Base-by-base conservation (phyloP, 53 echinoderm and acorn worm genomes). In the Arbacia lixula region DNA sequence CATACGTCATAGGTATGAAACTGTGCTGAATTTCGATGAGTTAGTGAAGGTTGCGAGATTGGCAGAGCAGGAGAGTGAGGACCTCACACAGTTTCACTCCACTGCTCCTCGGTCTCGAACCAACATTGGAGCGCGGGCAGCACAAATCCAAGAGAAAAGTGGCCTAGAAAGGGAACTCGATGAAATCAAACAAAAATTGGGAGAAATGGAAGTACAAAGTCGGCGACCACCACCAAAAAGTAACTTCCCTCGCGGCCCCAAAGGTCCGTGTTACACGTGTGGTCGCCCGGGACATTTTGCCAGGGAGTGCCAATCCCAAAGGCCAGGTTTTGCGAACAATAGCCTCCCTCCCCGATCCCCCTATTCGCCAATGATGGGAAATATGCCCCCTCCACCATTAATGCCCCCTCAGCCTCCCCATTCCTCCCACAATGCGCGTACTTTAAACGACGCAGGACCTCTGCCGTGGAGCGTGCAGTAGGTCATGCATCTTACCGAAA, bases 371-470 rank as follows among this genome's bases (percentile, higher is more conserved):
- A 11, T 33, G n/a, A n/a, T n/a, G n/a, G n/a, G n/a, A 27, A 28
- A 12, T 53, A 52, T 20, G 3, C 24, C 27, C 30, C 57, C 55
- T 16, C 57, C 33, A 22, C 22, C 39, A 1, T 33, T 9, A 19
- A 10, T 24, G 10, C 37, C 68, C 53, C 53, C 16, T 34, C 43
- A 17, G 16, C 35, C 54, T 1, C n/a, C n/a, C n/a, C n/a, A n/a
- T n/a, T n/a, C n/a, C n/a, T n/a, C n/a, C n/a, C n/a, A n/a, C n/a
- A n/a, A n/a, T n/a, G n/a, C n/a, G n/a, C n/a, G n/a, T n/a, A n/a
- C 37, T 19, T 86, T 86, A 86, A 86, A 86, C 66, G 32, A 27
- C 65, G 24, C 27, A 4, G 66, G 86, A 38, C 52, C 86, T 63
- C 53, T 76, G 64, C 66, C 37, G 21, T 16, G 69, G 69, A 68